phyloP scores from a whole-genome alignment of 2,797 vertebrate genomes.

The Gorsachius magnificus region DNA sequence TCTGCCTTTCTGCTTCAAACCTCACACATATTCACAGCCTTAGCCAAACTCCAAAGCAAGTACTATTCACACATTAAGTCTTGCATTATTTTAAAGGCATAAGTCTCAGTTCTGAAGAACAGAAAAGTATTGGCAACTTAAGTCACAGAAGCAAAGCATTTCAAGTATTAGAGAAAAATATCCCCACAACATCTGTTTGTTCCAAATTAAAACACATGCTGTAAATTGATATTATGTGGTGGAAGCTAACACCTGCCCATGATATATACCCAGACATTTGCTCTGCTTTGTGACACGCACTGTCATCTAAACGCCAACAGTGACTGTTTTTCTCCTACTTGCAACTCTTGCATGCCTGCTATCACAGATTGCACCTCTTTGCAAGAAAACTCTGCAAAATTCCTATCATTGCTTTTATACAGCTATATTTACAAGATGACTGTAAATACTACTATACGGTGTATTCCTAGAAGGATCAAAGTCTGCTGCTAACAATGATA shows the following conservation, averaged over 20 bases:
- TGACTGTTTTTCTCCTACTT: neutral
- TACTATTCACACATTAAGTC: neutral
- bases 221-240: neutral
- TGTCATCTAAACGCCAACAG: neutral
- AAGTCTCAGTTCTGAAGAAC: neutral
- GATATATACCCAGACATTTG: neutral
- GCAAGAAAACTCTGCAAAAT: neutral
- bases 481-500: neutral
- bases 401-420: accelerated
- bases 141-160: neutral
- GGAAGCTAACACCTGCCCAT: neutral
- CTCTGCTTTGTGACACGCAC: neutral
- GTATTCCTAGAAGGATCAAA: neutral
- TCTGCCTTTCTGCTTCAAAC: neutral
- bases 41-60: neutral
- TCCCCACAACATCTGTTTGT: neutral
- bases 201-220: neutral
- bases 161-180: neutral
- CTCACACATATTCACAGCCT: neutral
- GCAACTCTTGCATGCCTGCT: neutral
- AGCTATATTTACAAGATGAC: neutral
- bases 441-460: neutral
- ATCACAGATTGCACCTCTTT: neutral
- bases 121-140: neutral
- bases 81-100: neutral